Percentiles rank a stretch among this genome's conserved stretches.
These are phyloP conservation scores for Coreoperca whiteheadi DNA, from an alignment of 2,113 vertebrate species.

Conservation along the genomic window DNA sequence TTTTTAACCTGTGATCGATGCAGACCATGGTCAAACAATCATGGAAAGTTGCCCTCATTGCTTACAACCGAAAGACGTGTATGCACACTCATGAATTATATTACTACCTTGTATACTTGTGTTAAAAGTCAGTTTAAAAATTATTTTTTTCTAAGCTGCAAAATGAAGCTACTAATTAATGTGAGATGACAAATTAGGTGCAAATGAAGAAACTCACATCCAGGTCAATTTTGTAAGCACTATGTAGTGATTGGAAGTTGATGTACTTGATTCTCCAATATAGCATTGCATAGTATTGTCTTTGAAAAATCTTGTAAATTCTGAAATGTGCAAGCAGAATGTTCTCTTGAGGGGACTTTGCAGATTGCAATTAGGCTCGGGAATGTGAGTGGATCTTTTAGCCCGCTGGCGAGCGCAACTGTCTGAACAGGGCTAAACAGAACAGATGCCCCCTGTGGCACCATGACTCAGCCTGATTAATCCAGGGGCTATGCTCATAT, in stretches of 20 bases:
- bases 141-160: not conserved
- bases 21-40: not conserved
- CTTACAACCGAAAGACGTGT: not conserved
- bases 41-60: not conserved
- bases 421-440: constrained; percentile 46
- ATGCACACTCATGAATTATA: not conserved
- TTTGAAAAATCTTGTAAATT: not conserved
- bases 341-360: not conserved
- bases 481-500: constrained; percentile 49
- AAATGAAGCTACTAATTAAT: not conserved
- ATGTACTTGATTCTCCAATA: not conserved
- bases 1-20: constrained; percentile 12
- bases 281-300: not conserved
- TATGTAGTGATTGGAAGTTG: not conserved
- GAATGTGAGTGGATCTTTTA: constrained; percentile 41
- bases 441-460: constrained; percentile 55
- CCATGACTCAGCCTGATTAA: constrained; percentile 60
- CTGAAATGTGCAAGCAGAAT: not conserved
- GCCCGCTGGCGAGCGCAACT: constrained; percentile 32
- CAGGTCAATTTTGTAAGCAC: not conserved
- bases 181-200: not conserved
- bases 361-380: constrained; percentile 46
- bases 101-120: not conserved
- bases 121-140: not conserved
- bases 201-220: not conserved